These are phyloP conservation scores for Pagetopsis macropterus DNA, from an alignment of 2,797 vertebrate species.

Conservation along the genomic window DNA sequence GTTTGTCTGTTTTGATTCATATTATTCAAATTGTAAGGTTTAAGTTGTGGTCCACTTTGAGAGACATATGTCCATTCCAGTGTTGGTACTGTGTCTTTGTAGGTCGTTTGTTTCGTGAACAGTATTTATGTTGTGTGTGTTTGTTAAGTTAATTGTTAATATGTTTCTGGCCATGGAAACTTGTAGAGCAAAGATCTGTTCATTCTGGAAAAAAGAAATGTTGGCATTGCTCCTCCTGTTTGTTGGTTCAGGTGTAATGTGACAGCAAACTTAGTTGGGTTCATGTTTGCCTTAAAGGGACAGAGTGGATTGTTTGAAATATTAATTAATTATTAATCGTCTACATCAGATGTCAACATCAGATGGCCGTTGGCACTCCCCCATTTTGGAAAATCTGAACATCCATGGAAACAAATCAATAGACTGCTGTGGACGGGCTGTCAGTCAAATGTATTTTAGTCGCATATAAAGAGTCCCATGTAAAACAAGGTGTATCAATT, in stretches of 20 bases:
- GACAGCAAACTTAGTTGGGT: not conserved
- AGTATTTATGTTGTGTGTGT: not conserved
- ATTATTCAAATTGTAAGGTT: not conserved
- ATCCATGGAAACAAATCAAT: no score
- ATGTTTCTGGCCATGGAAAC: not conserved
- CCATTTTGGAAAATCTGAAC: no score
- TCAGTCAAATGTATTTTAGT: no score
- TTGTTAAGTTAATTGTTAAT: not conserved
- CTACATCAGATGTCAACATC: no score
- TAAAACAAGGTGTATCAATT: no score
- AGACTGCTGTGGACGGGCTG: no score
- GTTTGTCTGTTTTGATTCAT: not conserved
- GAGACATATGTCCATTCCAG: not conserved
- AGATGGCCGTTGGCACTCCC: no score
- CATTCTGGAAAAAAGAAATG: not conserved
- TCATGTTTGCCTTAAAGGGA: not conserved
- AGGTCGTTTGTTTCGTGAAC: not conserved
- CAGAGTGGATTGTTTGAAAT: no score
- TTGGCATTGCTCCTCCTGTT: not conserved
- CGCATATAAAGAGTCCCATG: no score
- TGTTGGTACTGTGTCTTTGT: not conserved
- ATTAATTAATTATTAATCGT: no score
- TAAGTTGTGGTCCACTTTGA: not conserved
- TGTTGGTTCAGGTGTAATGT: constrained; percentile 20
- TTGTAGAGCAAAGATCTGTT: not conserved